Base-by-base conservation (phyloP, 2,113 vertebrate genomes). In the Geococcyx californianus region DNA sequence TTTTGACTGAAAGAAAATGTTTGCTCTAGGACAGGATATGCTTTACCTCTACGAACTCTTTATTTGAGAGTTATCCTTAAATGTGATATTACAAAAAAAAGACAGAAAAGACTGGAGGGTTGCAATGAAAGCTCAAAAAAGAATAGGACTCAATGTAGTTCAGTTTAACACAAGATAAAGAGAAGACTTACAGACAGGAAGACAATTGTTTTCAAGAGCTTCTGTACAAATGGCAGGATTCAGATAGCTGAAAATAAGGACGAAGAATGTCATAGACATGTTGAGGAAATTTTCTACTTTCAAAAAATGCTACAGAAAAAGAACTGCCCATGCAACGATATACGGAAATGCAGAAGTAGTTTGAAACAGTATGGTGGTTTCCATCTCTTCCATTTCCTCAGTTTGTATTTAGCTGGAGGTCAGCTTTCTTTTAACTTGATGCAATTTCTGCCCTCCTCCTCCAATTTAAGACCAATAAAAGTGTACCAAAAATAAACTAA, bases 401-500 rank as follows among this genome's bases (percentile, higher is more conserved):
- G 13, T 45, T 72, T 66, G 14, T 13, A 77, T 72, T 74, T 58
- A 76, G 31, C 28, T 66, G 15, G 29, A 79, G 8, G 16, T 47
- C 40, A 52, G 54, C 28, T 72, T 66, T 18, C 52, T 82, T 92
- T 89, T 69, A 77, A 42, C 10, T 29, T 36, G 23, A 66, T 5
- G 3, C 7, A 49, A 26, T 54, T 14, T 66, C 16, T 13, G 49
- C 5, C 3, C 2, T 3, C 11, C 4, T 2, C 1, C 3, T 9
- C 4, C 9, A 33, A 1, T 40, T 54, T 74, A 47, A 75, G 4
- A 20, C 64, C 5, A 23, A 38, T 33, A 33, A 58, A 56, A 20
- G 3, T 26, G 4, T n/a, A 34, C 13, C 3, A 40, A 66, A 84
- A 80, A 33, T 8, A 81, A 72, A 40, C 8, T 78, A 38, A 59